Conservation (phyloP, 1,140 invertebrate genomes). For the Zaprionus kolodkinae region DNA sequence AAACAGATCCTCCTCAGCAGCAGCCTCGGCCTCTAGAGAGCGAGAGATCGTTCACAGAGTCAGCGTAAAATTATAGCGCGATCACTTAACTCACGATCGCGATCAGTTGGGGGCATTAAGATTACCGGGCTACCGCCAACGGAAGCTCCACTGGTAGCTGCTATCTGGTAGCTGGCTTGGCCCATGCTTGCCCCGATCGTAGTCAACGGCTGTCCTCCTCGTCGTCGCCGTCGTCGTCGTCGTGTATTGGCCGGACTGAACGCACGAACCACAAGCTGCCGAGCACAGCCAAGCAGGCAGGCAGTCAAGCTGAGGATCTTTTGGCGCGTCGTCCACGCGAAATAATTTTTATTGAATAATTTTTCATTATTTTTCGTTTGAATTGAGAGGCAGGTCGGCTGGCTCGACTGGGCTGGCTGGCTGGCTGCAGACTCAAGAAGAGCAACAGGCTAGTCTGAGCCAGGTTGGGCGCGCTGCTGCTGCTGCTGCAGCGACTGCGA, state of each 20-base stretch:
- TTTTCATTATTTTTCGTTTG: slow-evolving; percentile 84
- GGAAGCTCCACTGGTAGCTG: slow-evolving; percentile 58
- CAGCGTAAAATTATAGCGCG: slow-evolving; percentile 83
- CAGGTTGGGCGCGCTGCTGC: slow-evolving; percentile 15
- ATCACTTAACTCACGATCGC: slow-evolving; percentile 84
- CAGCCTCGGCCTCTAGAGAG: neutral
- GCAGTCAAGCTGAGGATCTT: slow-evolving; percentile 22
- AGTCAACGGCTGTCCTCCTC: slow-evolving; percentile 17
- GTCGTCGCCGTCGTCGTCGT: slow-evolving; percentile 24
- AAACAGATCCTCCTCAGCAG: slow-evolving; percentile 17
- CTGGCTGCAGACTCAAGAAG: slow-evolving; percentile 11
- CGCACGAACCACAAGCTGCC: slow-evolving; percentile 61
- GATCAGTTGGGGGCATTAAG: slow-evolving; percentile 80
- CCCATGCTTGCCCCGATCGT: slow-evolving; percentile 3
- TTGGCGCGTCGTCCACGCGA: slow-evolving; percentile 57
- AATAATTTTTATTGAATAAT: slow-evolving; percentile 84
- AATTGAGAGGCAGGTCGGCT: slow-evolving; percentile 71
- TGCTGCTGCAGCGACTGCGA: slow-evolving; percentile 10
- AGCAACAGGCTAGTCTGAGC: slow-evolving; percentile 18
- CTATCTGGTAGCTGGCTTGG: slow-evolving; percentile 7
- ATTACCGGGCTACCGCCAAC: slow-evolving; percentile 70
- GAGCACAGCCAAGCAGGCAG: too few species aligned
- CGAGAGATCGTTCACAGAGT: slow-evolving; percentile 52
- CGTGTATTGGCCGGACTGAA: slow-evolving; percentile 38
- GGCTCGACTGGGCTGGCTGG: slow-evolving; percentile 25